Evolutionary conservation across 2,888 invertebrate genomes (phyloP).

Genomic region (Sclerodermus sp.): DNA sequence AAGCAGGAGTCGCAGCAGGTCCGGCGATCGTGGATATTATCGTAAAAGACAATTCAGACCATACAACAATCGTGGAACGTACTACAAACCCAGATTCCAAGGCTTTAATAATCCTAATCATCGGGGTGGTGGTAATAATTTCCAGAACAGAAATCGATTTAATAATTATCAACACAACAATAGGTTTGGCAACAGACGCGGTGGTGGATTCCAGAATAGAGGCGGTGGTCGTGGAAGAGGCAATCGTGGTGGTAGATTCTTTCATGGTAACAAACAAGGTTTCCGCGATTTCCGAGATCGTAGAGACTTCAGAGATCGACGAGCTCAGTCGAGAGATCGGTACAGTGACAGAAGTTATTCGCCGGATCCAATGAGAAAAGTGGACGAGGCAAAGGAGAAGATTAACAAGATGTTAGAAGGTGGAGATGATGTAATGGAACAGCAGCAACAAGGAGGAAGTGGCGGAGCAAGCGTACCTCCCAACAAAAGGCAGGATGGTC

Average conservation of each 20-base stretch:
- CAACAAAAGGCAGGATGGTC: constrained; percentile 61
- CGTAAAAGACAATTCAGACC: constrained; percentile 52
- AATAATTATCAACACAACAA: constrained; percentile 49
- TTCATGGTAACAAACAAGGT: constrained; percentile 49
- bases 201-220: constrained; percentile 49
- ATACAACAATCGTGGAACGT: constrained; percentile 73
- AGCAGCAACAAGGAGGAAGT: constrained; percentile 4
- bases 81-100: constrained; percentile 79
- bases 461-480: constrained; percentile 35
- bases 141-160: constrained; percentile 51
- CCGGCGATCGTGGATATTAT: constrained; percentile 53
- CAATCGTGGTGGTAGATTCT: constrained; percentile 48
- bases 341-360: constrained; percentile 62
- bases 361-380: constrained; percentile 60
- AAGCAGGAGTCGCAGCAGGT: constrained; percentile 60
- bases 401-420: constrained; percentile 63
- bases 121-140: constrained; percentile 60
- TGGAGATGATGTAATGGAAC: constrained; percentile 37
- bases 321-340: constrained; percentile 56
- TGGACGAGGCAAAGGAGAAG: constrained; percentile 63
- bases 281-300: constrained; percentile 72
- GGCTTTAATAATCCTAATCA: constrained; percentile 63
- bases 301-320: constrained; percentile 67
- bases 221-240: constrained; percentile 41
- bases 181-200: constrained; percentile 46